Conservation (phyloP, 2,113 vertebrate genomes). For the Zosterops hypoxanthus region DNA sequence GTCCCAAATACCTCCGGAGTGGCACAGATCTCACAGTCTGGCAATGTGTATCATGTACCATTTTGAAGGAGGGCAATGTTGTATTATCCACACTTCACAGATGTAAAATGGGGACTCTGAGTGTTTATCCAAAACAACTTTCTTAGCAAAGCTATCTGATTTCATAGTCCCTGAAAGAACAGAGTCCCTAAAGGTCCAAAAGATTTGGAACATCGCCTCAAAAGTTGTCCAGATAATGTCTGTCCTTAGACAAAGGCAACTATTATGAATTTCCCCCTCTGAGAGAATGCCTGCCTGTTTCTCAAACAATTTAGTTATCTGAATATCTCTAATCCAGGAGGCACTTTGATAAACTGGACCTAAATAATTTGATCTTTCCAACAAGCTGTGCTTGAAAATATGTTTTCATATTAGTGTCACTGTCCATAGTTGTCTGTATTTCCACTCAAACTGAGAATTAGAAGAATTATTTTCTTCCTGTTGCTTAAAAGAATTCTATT, state of each 20-base stretch:
- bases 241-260: background rate
- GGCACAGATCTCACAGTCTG: background rate
- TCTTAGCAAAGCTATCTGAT: background rate
- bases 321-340: background rate
- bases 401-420: background rate
- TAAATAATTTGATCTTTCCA: background rate
- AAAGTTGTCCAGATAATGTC: background rate
- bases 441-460: background rate
- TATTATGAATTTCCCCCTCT: background rate
- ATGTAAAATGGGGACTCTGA: background rate
- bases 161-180: background rate
- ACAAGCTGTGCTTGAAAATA: background rate
- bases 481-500: background rate
- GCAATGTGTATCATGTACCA: fast-evolving
- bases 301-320: background rate
- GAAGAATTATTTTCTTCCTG: background rate
- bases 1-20: background rate
- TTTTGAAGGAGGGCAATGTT: background rate
- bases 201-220: background rate
- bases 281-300: background rate
- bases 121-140: background rate
- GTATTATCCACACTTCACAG: background rate
- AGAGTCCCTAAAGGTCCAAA: fast-evolving
- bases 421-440: background rate
- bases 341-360: background rate